A percentile compares a stretch with the other conserved stretches of the same genome.
phyloP scores from a whole-genome alignment of 2,888 invertebrate species.

The Charanyca ferruginea region DNA sequence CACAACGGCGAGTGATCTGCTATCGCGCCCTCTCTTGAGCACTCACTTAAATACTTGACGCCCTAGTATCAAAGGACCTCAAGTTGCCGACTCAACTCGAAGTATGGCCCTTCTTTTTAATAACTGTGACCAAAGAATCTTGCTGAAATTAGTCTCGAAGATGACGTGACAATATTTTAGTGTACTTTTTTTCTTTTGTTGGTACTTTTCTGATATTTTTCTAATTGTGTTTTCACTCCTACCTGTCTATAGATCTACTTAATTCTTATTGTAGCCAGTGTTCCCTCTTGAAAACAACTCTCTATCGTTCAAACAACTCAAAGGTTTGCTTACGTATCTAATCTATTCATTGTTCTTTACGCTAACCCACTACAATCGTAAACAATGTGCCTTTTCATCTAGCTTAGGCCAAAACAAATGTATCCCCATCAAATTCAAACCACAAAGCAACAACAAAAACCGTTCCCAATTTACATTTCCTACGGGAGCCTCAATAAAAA shows the following conservation, averaged over 20 bases:
- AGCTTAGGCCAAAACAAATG: slow-evolving; percentile 12
- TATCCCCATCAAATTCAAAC: slow-evolving; percentile 30
- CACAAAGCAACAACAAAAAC: slow-evolving; percentile 30
- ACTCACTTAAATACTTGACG: slow-evolving; percentile 82
- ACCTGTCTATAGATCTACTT: neutral
- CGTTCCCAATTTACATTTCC: slow-evolving; percentile 37
- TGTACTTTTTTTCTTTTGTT: slow-evolving; percentile 35
- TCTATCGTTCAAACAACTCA: neutral
- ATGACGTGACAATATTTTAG: slow-evolving; percentile 54
- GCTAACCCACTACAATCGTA: neutral
- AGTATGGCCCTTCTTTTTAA: slow-evolving; percentile 66
- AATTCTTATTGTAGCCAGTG: neutral
- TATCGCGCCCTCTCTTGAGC: slow-evolving; percentile 75
- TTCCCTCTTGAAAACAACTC: neutral
- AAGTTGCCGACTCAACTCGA: slow-evolving; percentile 67
- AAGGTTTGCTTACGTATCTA: neutral
- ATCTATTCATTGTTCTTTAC: neutral
- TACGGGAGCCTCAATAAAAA: slow-evolving; percentile 49
- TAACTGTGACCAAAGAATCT: slow-evolving; percentile 61
- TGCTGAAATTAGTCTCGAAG: slow-evolving; percentile 58
- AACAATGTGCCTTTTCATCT: slow-evolving; percentile 12
- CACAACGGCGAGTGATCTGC: slow-evolving; percentile 74
- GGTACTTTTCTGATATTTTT: slow-evolving; percentile 19
- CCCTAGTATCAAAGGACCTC: slow-evolving; percentile 79
- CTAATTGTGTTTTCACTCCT: neutral